Evolutionary conservation across 2,797 vertebrate species (phyloP).

Genomic region (Sarcophilus harrisii): DNA sequence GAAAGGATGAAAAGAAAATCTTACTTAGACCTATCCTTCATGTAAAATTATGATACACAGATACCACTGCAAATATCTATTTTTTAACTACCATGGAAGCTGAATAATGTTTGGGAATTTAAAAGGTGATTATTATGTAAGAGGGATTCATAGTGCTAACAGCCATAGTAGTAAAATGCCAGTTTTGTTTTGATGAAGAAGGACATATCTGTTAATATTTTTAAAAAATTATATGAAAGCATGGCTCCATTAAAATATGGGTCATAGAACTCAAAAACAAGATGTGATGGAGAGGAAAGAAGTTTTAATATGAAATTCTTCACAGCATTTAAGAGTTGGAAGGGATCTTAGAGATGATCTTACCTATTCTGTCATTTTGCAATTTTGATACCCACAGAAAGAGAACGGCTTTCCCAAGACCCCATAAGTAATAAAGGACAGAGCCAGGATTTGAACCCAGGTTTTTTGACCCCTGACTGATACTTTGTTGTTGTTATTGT

Average conservation of each 20-base stretch:
- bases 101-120: slow-evolving; percentile 79
- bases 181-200: background rate
- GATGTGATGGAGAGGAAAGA: background rate
- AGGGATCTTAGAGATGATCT: background rate
- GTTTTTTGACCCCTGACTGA: background rate
- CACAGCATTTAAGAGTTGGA: background rate
- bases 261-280: slow-evolving; percentile 37
- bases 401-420: background rate
- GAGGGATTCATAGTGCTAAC: slow-evolving; percentile 58
- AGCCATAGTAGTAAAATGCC: slow-evolving; percentile 6
- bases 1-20: slow-evolving; percentile 84
- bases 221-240: slow-evolving; percentile 68
- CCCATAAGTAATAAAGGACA: background rate
- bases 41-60: slow-evolving; percentile 81
- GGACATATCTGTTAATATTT: slow-evolving; percentile 49
- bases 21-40: slow-evolving; percentile 81
- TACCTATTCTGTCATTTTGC: background rate
- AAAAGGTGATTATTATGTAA: slow-evolving; percentile 79
- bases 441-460: background rate
- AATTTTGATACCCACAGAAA: background rate
- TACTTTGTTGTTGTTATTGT: background rate
- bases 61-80: slow-evolving; percentile 84
- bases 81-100: slow-evolving; percentile 84
- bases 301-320: slow-evolving; percentile 60
- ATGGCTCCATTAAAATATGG: slow-evolving; percentile 67